Percentiles rank a stretch among this genome's conserved stretches.
These are phyloP conservation scores for Cyanocitta stelleri DNA, from an alignment of 2,113 vertebrate genomes.

Conservation along the genomic window DNA sequence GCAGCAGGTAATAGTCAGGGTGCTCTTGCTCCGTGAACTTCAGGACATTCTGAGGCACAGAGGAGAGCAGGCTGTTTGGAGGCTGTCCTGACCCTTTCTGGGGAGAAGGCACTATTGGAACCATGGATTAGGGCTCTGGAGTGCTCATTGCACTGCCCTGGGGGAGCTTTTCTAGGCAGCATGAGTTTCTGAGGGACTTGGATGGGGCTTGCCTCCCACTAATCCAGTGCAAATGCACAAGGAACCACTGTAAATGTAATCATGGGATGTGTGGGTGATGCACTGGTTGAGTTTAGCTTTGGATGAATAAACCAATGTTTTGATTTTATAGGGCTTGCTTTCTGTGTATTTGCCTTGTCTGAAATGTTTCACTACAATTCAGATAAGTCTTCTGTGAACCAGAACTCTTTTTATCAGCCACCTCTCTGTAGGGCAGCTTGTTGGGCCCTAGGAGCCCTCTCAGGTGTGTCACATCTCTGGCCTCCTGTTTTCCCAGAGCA, in stretches of 20 bases:
- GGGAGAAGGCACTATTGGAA: neutral
- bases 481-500: neutral
- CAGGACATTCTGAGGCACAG: slow-evolving; percentile 78
- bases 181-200: neutral
- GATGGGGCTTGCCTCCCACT: neutral
- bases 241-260: neutral
- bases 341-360: neutral
- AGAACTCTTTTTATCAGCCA: neutral
- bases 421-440: neutral
- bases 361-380: neutral
- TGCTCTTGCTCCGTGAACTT: slow-evolving; percentile 93
- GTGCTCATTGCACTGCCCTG: neutral
- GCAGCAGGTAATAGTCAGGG: slow-evolving; percentile 92
- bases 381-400: neutral
- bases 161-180: neutral
- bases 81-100: neutral
- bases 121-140: neutral
- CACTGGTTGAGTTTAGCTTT: neutral
- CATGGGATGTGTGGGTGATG: neutral
- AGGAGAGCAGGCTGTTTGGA: slow-evolving; percentile 31
- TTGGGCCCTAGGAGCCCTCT: neutral
- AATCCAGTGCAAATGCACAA: neutral
- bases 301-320: neutral
- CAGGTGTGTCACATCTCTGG: neutral
- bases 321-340: neutral